Base-by-base conservation (phyloP, 30 jellyfish, hydroid and myxozoan genomes). In the Mastigias papua region DNA sequence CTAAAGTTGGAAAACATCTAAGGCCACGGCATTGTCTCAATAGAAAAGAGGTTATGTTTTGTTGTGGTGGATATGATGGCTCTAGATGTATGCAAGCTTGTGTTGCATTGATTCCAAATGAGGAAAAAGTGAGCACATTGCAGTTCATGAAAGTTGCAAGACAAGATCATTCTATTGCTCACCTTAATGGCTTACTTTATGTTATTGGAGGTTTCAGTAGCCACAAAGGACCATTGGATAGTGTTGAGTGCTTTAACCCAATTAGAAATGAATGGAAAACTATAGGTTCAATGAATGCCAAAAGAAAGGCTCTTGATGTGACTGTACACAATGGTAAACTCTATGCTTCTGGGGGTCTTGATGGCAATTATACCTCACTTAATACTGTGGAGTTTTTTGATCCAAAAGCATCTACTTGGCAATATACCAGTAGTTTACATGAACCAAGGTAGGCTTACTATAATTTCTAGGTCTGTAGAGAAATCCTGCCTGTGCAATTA, bases 31-130 rank as follows among this genome's bases (percentile, higher is more conserved):
- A 62, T 48, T 94, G 99, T 66, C 82, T 94, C 49, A 86, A 94
- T 63, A 89, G 84, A 46, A 21, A 94, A n/a, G 70, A 35, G 62
- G 92, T 94, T 2, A 51, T 94, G 21, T 70, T 94, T 67, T 84
- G 97, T 22, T 82, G 96, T 54, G 99, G 99, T 37, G 99, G 99
- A 10, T 94, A 94, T 80, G 97, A 94, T 89, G 99, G 99, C 15
- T 67, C 91, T 31, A 72, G 69, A 35, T 94, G 99, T 50, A 28
- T 90, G 92, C 94, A 83, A 37, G 34, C 97, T 31, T 76, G 95
- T 73, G 86, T 94, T 76, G 99, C 90, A 31, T 80, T 80, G 70
- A 49, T 34, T 20, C 88, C 90, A 10, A 80, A 34, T 30, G 91
- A 80, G 15, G 54, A 62, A 23, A 50, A 54, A 50, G 50, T 93